Evolutionary conservation across 2,113 vertebrate genomes (phyloP), one percentile per base, ranked within the genome.

Genomic region (Scophthalmus maximus): DNA sequence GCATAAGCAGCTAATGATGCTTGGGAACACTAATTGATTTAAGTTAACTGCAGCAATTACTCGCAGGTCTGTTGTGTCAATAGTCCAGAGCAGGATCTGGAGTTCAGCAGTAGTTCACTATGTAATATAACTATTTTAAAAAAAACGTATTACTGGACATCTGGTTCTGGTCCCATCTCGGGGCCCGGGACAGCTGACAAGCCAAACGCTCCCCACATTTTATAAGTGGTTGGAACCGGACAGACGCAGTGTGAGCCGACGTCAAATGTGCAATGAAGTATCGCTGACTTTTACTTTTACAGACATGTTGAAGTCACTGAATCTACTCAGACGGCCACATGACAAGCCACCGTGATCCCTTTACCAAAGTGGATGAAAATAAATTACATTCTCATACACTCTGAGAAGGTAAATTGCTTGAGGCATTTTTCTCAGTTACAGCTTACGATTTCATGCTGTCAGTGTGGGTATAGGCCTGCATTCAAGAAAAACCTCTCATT

Each of bases 21-120:
- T 67, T 80, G 70, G 49, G 83, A 89, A 86, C 78, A 73, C 79
- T 84, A 91, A 92, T 86, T 87, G 89, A 91, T 92, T 89, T 71
- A 76, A 76, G 73, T 65, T 81, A 88, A 92, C 72, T 74, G 68
- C 73, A 55, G 86, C 65, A 81, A 92, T 91, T 89, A 88, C 66
- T 89, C 77, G 59, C 55, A 64, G 65, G 82, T 50, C 67, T 86
- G 73, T 65, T 76, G 76, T 64, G 79, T 85, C 87, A 65, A 83
- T 80, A 74, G 71, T 77, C 30, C 22, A 17, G 18, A 59, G 12
- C 26, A 10, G 38, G 27, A 59, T 70, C 3, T 62, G 66, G 67
- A 71, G 49, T 67, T 55, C 30, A 68, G 8, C 20, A 52, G 63
- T 50, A 73, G 78, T 77, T 77, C 70, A 69, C 51, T 11, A 10